A percentile compares a stretch with the other conserved stretches of the same genome.
Evolutionary conservation across 2,888 invertebrate species (phyloP).

Genomic region (Apantesis nais): DNA sequence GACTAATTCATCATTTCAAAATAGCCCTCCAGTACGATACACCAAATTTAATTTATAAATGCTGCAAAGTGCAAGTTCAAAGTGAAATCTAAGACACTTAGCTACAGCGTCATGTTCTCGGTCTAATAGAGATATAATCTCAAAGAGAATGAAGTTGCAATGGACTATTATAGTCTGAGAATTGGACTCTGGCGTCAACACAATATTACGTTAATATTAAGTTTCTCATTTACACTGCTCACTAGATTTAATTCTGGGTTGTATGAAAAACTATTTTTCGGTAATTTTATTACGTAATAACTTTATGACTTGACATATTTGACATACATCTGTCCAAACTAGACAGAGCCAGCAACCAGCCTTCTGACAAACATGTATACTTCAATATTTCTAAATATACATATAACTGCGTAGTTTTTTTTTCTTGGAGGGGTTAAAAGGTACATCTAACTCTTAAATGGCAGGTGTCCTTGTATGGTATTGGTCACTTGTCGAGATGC

Average conservation of each 20-base stretch:
- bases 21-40: neutral
- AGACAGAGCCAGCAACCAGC: too few species aligned
- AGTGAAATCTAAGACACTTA: slow-evolving; percentile 7
- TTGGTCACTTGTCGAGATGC: too few species aligned
- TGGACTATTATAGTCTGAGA: slow-evolving; percentile 14
- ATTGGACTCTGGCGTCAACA: slow-evolving; percentile 16
- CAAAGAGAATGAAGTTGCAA: slow-evolving; percentile 16
- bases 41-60: neutral
- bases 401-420: too few species aligned
- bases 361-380: too few species aligned
- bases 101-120: slow-evolving; percentile 11
- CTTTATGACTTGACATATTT: neutral
- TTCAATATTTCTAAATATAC: too few species aligned
- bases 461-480: too few species aligned
- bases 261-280: neutral
- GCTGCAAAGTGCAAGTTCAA: neutral
- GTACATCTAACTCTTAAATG: too few species aligned
- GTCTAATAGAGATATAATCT: slow-evolving; percentile 13
- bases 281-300: neutral
- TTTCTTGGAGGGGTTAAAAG: too few species aligned
- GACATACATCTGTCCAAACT: too few species aligned
- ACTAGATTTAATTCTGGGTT: slow-evolving; percentile 3
- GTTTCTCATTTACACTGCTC: slow-evolving; percentile 14
- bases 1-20: neutral
- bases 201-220: slow-evolving; percentile 18